Base-by-base conservation (phyloP, 2,113 vertebrate genomes). In the Maccullochella peelii region DNA sequence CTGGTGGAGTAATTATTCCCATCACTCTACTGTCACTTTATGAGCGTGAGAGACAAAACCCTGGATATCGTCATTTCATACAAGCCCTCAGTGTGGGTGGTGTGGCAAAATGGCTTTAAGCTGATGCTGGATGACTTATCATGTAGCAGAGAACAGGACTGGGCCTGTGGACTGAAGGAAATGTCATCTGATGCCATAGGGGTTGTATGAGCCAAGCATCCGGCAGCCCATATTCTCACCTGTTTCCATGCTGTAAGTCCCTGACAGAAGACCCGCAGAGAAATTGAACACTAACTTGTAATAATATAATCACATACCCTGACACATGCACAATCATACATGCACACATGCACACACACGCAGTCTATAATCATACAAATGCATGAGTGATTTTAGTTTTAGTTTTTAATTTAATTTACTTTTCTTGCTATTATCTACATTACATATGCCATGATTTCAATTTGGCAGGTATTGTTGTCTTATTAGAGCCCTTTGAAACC, bases 101-200 rank as follows among this genome's bases (percentile, higher is more conserved):
- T 88, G 90, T 63, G 79, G 75, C 57, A 44, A 79, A 87, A 77
- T 83, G 84, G 78, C 84, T 90, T 91, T 76, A 74, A 82, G 85
- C 69, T 67, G 57, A 82, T 58, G 67, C 82, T 79, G 89, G 88
- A 77, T 84, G 91, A 89, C 89, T 92, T 87, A 90, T 89, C 85
- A 75, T 82, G 84, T 23, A 77, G 80, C 79, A 82, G 77, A 57
- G 74, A 86, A 91, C 92, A 94, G 88, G 93, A 94, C 88, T 14
- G 87, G 90, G 88, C 92, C 79, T 93, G 93, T 47, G 84, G 83
- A 86, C 80, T 73, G 82, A 88, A 88, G 88, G 86, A 89, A 88
- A 84, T 89, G 90, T 90, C 88, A 94, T 90, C 78, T 18, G 91
- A 92, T 83, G 89, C 90, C 86, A 91, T 95, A 77, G 61, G 91